phyloP scores from a whole-genome alignment of 1,140 invertebrate species.

The Zaprionus ornatus region DNA sequence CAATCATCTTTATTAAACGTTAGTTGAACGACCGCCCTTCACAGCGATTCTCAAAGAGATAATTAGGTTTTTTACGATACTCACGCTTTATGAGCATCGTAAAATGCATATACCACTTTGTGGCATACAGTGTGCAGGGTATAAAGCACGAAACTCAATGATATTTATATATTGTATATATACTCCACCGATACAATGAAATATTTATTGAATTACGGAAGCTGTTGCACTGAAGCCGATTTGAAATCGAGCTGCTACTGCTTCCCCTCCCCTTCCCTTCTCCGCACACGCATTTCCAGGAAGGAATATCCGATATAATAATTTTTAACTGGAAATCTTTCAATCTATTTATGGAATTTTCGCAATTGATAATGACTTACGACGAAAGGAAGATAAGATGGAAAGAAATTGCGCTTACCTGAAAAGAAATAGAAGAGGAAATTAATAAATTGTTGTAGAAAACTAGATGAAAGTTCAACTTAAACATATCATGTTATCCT shows the following conservation, averaged over 20 bases:
- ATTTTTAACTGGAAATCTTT: slow-evolving; percentile 9
- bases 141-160: background rate
- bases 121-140: background rate
- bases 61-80: background rate
- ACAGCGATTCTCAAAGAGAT: slow-evolving; percentile 9
- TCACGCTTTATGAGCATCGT: background rate
- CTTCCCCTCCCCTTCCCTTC: background rate
- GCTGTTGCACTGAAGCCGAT: slow-evolving; percentile 54
- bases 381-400: background rate
- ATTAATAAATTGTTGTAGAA: background rate
- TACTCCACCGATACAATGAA: slow-evolving; percentile 58
- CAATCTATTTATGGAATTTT: slow-evolving; percentile 4
- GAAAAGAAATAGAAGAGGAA: slow-evolving; percentile 20
- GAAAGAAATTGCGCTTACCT: slow-evolving; percentile 47
- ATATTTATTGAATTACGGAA: slow-evolving; percentile 79
- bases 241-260: slow-evolving; percentile 55
- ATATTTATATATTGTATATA: slow-evolving; percentile 32
- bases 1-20: background rate
- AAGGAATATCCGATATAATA: slow-evolving; percentile 17
- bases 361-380: slow-evolving; percentile 1
- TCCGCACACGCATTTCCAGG: slow-evolving; percentile 14
- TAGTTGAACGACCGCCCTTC: slow-evolving; percentile 15
- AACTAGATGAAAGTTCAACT: background rate
- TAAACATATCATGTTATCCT: background rate
- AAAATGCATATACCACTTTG: slow-evolving; percentile 1